These are phyloP conservation scores for Oscheius sp. DNA, from an alignment of 1,140 invertebrate genomes.

Conservation along the genomic window DNA sequence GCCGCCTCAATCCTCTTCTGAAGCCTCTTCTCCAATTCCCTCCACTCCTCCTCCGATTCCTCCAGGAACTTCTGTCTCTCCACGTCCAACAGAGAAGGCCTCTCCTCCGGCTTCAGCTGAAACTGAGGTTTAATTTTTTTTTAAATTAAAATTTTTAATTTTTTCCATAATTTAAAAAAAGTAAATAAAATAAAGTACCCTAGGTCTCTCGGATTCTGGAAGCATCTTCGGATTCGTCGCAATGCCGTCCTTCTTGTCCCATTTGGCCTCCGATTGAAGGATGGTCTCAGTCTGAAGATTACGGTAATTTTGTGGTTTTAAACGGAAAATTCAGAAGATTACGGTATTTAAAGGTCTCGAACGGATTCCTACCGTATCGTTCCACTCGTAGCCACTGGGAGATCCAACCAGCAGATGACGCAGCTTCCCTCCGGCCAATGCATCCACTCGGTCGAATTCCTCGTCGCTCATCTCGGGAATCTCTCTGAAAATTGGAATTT, in stretches of 20 bases:
- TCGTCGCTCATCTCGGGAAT: constrained; percentile 53
- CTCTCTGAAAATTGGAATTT: constrained; percentile 46
- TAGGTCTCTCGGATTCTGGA: constrained; percentile 31
- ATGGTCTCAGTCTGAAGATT: constrained; percentile 55
- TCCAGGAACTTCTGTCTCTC: neutral
- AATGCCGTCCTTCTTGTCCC: constrained; percentile 43
- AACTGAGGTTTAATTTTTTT: neutral
- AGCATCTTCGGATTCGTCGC: constrained; percentile 55
- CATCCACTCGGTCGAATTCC: constrained; percentile 55
- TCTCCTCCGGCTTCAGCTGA: neutral
- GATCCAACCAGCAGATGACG: constrained; percentile 58
- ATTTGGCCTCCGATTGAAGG: constrained; percentile 45
- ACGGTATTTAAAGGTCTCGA: constrained; percentile 3
- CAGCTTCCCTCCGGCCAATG: constrained; percentile 50
- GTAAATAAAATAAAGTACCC: neutral
- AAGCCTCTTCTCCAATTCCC: neutral
- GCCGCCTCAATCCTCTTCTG: neutral
- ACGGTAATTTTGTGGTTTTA: neutral
- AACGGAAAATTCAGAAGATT: neutral
- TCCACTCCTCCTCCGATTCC: neutral
- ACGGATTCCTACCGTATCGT: constrained; percentile 43
- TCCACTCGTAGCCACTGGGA: constrained; percentile 59
- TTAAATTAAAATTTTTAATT: neutral
- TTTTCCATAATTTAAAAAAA: neutral
- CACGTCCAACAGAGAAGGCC: neutral